phyloP scores from a whole-genome alignment of 2,888 invertebrate species.

The Melieria omissa region DNA sequence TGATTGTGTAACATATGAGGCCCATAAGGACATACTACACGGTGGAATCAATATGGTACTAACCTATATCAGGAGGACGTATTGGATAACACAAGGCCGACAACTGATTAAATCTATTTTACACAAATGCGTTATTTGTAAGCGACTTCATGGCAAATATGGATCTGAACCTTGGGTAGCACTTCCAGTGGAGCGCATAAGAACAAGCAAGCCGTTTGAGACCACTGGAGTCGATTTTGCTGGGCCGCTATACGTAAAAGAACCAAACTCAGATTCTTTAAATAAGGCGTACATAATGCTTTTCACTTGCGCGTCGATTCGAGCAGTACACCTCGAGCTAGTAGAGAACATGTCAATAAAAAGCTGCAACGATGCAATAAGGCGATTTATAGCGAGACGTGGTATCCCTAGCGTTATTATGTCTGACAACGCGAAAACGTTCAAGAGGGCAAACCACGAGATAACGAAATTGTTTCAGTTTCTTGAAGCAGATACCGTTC shows the following conservation, averaged over 20 bases:
- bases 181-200: constrained; percentile 37
- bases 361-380: too few species aligned
- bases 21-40: constrained; percentile 36
- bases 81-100: constrained; percentile 39
- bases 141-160: constrained; percentile 34
- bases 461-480: constrained; percentile 19
- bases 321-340: constrained; percentile 41
- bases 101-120: constrained; percentile 36
- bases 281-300: constrained; percentile 35
- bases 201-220: constrained; percentile 37
- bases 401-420: constrained; percentile 40
- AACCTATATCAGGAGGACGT: constrained; percentile 26
- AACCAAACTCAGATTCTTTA: neutral
- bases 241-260: constrained; percentile 34
- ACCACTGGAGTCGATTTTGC: constrained; percentile 39
- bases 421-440: constrained; percentile 32
- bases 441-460: constrained; percentile 36
- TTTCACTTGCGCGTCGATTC: constrained; percentile 39
- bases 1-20: constrained; percentile 35
- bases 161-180: constrained; percentile 36
- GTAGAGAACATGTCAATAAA: too few species aligned
- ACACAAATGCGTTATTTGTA: constrained; percentile 35
- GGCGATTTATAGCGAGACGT: too few species aligned
- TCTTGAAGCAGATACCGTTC: constrained; percentile 25
- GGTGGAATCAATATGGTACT: constrained; percentile 33